These are phyloP conservation scores for Bombus sylvicola DNA, from an alignment of 1,140 invertebrate genomes.

Conservation along the genomic window DNA sequence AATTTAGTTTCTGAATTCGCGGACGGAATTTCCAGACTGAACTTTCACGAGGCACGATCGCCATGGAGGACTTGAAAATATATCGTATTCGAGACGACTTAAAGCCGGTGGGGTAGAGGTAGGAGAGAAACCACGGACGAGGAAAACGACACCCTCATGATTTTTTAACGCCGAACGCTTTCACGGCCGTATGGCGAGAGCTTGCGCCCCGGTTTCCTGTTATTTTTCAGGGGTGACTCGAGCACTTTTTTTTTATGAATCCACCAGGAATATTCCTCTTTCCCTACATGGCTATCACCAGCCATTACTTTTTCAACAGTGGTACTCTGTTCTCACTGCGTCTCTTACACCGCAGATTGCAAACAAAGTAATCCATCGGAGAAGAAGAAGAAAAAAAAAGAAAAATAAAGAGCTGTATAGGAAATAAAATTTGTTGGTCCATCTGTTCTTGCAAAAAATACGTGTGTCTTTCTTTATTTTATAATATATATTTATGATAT, in stretches of 20 bases:
- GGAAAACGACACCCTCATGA: constrained; percentile 66
- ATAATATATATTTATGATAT: neutral
- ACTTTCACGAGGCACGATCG: neutral
- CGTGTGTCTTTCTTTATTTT: neutral
- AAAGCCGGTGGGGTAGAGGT: neutral
- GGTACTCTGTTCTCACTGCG: neutral
- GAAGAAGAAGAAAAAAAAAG: too few species aligned
- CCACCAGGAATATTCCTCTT: constrained; percentile 66
- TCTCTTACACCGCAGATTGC: neutral
- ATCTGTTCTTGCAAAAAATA: too few species aligned
- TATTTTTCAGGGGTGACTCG: constrained; percentile 74
- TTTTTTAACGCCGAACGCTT: constrained; percentile 72
- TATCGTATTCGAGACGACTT: neutral
- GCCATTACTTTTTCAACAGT: constrained; percentile 20
- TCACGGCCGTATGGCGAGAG: constrained; percentile 71
- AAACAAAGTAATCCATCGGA: neutral
- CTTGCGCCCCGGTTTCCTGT: constrained; percentile 60
- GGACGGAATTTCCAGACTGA: neutral
- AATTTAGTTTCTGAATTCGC: constrained; percentile 14
- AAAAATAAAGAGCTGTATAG: too few species aligned
- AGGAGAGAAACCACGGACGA: constrained; percentile 19
- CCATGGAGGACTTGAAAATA: neutral
- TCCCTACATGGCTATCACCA: constrained; percentile 26
- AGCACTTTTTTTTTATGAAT: constrained; percentile 76
- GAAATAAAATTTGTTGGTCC: neutral